Evolutionary conservation across 2,113 vertebrate species (phyloP).

Genomic region (Calonectris borealis): DNA sequence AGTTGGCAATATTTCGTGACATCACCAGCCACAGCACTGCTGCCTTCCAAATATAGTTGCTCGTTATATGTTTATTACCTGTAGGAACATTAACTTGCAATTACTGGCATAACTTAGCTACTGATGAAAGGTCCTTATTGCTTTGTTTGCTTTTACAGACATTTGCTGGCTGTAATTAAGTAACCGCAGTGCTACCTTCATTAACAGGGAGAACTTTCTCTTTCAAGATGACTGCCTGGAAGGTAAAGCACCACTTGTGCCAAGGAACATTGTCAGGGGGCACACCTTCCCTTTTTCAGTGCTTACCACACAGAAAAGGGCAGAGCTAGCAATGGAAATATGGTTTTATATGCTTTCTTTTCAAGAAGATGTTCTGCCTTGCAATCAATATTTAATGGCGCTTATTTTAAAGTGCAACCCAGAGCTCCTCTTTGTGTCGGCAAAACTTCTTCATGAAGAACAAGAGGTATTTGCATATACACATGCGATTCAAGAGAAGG

Average conservation of each 20-base stretch:
- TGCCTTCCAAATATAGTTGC: neutral
- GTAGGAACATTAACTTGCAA: neutral
- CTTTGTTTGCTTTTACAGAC: neutral
- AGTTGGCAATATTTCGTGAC: neutral
- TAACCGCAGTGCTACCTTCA: neutral
- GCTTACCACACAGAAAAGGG: neutral
- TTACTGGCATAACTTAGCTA: neutral
- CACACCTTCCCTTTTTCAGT: neutral
- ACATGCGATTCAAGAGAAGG: neutral
- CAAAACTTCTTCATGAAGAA: neutral
- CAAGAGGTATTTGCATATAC: neutral
- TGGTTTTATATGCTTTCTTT: neutral
- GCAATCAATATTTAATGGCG: neutral
- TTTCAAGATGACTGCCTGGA: constrained; percentile 24
- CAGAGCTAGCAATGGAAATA: neutral
- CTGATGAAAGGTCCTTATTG: neutral
- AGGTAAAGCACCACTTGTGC: neutral
- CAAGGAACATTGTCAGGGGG: neutral
- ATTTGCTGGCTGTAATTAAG: constrained; percentile 14
- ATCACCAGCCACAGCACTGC: neutral
- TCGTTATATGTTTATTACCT: neutral
- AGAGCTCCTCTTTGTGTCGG: neutral
- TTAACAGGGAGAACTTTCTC: constrained; percentile 17
- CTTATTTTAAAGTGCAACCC: neutral
- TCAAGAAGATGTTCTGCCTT: neutral